These are phyloP conservation scores for Stenodera caucasica DNA, from an alignment of 2,888 invertebrate species.

Conservation along the genomic window DNA sequence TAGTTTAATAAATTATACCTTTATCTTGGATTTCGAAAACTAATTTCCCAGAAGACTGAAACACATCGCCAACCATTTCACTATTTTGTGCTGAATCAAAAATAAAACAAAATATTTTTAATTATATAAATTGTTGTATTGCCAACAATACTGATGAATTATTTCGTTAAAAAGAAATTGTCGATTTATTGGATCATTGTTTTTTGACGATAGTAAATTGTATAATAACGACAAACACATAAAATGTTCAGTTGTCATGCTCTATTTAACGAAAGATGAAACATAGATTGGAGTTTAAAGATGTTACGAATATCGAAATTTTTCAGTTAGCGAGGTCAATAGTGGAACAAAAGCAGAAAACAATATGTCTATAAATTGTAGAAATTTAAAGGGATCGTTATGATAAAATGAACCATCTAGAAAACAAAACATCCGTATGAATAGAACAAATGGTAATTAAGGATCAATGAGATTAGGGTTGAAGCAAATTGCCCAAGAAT, in stretches of 20 bases:
- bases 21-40: constrained; percentile 8
- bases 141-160: too few species aligned
- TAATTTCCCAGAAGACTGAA: constrained; percentile 10
- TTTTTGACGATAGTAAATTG: constrained; percentile 17
- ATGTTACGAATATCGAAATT: constrained; percentile 23
- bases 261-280: constrained; percentile 16
- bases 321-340: constrained; percentile 21
- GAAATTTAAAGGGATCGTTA: constrained; percentile 15
- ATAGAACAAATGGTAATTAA: constrained; percentile 39
- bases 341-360: constrained; percentile 17
- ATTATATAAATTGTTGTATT: too few species aligned
- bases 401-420: constrained; percentile 22
- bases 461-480: constrained; percentile 35
- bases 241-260: constrained; percentile 25
- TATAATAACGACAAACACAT: constrained; percentile 26
- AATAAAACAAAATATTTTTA: constrained; percentile 10
- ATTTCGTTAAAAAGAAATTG: background rate
- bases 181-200: constrained; percentile 17
- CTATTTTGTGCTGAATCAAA: background rate
- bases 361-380: constrained; percentile 14
- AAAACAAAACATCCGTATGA: constrained; percentile 32
- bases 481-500: constrained; percentile 34
- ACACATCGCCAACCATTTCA: background rate
- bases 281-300: constrained; percentile 19
- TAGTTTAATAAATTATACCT: constrained; percentile 8